Base-by-base conservation (phyloP, 2,113 vertebrate genomes). In the Oxyura jamaicensis region DNA sequence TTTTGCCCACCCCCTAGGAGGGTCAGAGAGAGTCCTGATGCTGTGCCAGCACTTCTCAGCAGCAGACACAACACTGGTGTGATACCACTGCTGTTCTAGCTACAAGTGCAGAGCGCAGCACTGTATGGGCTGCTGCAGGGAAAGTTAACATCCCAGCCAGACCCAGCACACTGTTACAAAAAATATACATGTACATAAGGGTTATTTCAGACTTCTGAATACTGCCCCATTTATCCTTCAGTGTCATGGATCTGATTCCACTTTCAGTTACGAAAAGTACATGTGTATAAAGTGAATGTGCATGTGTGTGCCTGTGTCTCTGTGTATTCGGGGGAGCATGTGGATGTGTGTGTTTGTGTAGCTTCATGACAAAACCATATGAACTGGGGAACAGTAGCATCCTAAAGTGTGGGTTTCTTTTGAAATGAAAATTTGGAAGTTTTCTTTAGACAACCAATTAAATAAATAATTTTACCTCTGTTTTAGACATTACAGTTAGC, bases 141-240 rank as follows among this genome's bases (percentile, higher is more conserved):
- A n/a, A n/a, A n/a, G n/a, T n/a, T n/a, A n/a, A n/a, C n/a, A n/a
- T n/a, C n/a, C n/a, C n/a, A n/a, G n/a, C n/a, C n/a, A n/a, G n/a
- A n/a, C n/a, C n/a, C n/a, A n/a, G n/a, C n/a, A n/a, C n/a, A n/a
- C n/a, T n/a, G 2, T 39, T 33, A 44, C 20, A 29, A 44, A 74
- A 39, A n/a, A 29, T 15, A 14, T 6, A 17, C 8, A 25, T 3
- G 1, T 46, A 52, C 4, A 2, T 14, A 26, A 35, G 8, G 4
- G 26, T 65, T 82, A 22, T 58, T 88, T 88, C 65, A 59, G 42
- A 15, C 18, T 26, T 87, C 63, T 35, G 18, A 42, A 33, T n/a
- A 17, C 21, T 28, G 18, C 31, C 20, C 20, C 20, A 11, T 48
- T 48, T 21, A 48, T 48, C 46, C 20, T 42, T 62, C 31, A 55